Evolutionary conservation across 2,113 vertebrate species (phyloP), one percentile per base, ranked within the genome.

Genomic region (Hippoglossus stenolepis): DNA sequence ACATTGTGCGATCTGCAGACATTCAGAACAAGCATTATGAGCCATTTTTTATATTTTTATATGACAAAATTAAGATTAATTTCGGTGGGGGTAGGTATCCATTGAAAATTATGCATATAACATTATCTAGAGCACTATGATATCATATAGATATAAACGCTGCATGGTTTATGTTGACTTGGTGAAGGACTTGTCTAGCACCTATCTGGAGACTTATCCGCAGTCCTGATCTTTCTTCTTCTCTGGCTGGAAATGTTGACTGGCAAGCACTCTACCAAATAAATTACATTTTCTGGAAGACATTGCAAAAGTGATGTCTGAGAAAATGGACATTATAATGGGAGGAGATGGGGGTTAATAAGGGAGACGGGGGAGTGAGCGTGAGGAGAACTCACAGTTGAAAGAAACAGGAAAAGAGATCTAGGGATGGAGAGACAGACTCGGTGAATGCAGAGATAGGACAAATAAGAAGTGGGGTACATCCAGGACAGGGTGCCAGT

Each of bases 251-350:
- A 93, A 90, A 91, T 93, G 92, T 89, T 90, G 93, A 94, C 89
- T 91, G 87, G 92, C 89, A 91, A 90, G 92, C 90, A 89, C 87
- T 93, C 77, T 84, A 84, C 84, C 90, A 90, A 93, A 93, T 92
- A 87, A 92, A 92, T 94, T 93, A 84, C 88, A 91, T 91, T 94
- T 92, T 90, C 85, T 89, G 84, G 77, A 86, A 90, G 88, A 91
- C 77, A 89, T 85, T 87, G 90, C 90, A 91, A 91, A 91, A 90
- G 90, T 89, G 85, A 92, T 53, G 86, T 82, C 85, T 86, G 71
- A 83, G 87, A 89, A 91, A 93, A 91, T 81, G 81, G 85, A 88
- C 82, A 84, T 75, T 86, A 82, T 73, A 58, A 31, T 43, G 45
- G 35, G 69, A 71, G 63, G 21, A 56, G 47, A n/a, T 61, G 65